Conservation (phyloP, 1,140 invertebrate species). For the Bilobella aurantiaca region DNA sequence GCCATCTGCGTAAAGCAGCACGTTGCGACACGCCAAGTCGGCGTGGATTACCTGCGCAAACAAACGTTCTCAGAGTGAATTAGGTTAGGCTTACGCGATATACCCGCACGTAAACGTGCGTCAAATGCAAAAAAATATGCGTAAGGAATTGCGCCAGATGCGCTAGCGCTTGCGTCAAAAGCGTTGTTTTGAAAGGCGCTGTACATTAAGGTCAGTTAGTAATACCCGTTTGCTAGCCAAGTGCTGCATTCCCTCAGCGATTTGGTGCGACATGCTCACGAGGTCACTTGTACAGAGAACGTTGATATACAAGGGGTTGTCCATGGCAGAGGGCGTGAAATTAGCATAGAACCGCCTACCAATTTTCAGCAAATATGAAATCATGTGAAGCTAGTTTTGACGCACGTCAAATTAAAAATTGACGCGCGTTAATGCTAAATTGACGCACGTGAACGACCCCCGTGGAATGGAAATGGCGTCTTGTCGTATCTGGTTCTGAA, state of each 20-base stretch:
- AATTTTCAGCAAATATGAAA: constrained; percentile 1
- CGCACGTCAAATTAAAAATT: not conserved
- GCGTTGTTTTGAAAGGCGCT: no score
- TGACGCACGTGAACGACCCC: not conserved
- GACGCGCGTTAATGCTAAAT: not conserved
- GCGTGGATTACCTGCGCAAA: constrained; percentile 60
- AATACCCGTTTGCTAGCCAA: constrained; percentile 68
- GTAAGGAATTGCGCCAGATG: no score
- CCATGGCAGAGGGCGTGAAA: not conserved
- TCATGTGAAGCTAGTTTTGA: not conserved
- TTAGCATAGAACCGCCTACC: not conserved
- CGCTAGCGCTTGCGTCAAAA: no score
- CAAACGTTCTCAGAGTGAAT: not conserved
- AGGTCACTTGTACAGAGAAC: constrained; percentile 51
- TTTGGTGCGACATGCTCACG: constrained; percentile 73
- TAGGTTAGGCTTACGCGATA: not conserved
- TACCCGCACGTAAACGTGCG: no score
- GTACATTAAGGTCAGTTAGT: no score
- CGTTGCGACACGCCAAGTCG: constrained; percentile 71
- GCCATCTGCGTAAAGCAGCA: constrained; percentile 59
- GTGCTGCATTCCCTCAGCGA: constrained; percentile 73
- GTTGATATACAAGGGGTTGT: not conserved
- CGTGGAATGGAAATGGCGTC: not conserved
- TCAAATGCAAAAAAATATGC: no score
- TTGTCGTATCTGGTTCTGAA: not conserved